Base-by-base conservation (phyloP, 2,888 invertebrate species). In the Germaria angustata region DNA sequence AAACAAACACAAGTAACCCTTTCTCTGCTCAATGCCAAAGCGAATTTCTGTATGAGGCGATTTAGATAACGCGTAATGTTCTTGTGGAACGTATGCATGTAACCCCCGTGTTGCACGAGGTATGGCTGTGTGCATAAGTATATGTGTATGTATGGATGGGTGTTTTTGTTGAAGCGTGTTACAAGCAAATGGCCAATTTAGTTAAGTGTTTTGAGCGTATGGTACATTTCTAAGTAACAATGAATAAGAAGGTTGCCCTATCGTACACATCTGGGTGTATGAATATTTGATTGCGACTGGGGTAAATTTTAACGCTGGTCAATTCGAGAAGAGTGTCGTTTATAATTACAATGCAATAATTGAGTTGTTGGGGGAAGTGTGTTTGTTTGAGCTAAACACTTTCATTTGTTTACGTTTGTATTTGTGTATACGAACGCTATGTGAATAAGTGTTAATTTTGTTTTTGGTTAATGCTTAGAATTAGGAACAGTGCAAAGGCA, bases 151-250 rank as follows among this genome's bases (percentile, higher is more conserved):
- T n/a, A n/a, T n/a, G n/a, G n/a, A n/a, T n/a, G n/a, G n/a, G n/a
- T n/a, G n/a, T n/a, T n/a, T n/a, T n/a, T n/a, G n/a, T n/a, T n/a
- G n/a, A n/a, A n/a, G n/a, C n/a, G n/a, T 46, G 75, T 66, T 53
- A 44, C 28, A 69, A 77, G 13, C 65, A 65, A 63, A 57, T 34
- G 41, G 51, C 39, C 59, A 79, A 79, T 79, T 72, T 72, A 72
- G 51, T 72, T 79, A 79, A 79, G 79, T 79, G 72, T 59, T 59
- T 72, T 51, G 36, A 49, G 32, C 55, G 24, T 17, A n/a, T n/a
- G n/a, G n/a, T n/a, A 55, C 24, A n/a, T 69, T 63, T 51, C 11
- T 9, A 49, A 61, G 49, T 28, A 49, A 34, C 51, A 51, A n/a
- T n/a, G n/a, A 53, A 66, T 53, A 77, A 41, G 68, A 68, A 76